Evolutionary conservation across 2,797 vertebrate species (phyloP).

Genomic region (Cetoscarus ocellatus): DNA sequence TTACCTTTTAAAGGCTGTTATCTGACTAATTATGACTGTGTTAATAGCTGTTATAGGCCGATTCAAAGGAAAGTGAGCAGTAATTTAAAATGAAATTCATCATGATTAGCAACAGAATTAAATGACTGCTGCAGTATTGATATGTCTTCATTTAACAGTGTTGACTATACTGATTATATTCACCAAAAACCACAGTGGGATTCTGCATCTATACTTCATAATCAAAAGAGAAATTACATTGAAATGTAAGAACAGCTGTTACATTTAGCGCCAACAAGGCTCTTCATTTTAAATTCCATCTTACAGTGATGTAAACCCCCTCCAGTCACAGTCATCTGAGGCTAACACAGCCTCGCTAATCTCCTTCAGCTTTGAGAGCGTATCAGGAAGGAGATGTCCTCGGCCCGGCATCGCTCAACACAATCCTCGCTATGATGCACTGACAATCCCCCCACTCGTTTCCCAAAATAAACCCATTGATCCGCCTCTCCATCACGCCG

Average conservation of each 20-base stretch:
- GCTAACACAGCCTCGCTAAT: slow-evolving; percentile 46
- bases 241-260: slow-evolving; percentile 25
- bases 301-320: neutral
- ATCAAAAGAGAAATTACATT: slow-evolving; percentile 6
- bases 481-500: slow-evolving; percentile 77
- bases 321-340: slow-evolving; percentile 11
- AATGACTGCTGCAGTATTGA: neutral
- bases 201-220: neutral
- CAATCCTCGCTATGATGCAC: slow-evolving; percentile 62
- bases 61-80: neutral
- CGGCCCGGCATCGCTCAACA: slow-evolving; percentile 58
- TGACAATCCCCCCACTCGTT: slow-evolving; percentile 63
- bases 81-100: neutral
- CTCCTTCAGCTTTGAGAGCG: slow-evolving; percentile 43
- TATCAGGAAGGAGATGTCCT: slow-evolving; percentile 57
- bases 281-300: neutral
- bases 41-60: neutral
- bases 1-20: neutral
- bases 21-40: neutral
- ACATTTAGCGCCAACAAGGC: neutral
- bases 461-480: slow-evolving; percentile 82
- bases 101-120: neutral
- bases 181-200: neutral
- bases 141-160: neutral
- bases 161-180: neutral